These are phyloP conservation scores for Boloria selene DNA, from an alignment of 2,888 invertebrate genomes.

Conservation along the genomic window DNA sequence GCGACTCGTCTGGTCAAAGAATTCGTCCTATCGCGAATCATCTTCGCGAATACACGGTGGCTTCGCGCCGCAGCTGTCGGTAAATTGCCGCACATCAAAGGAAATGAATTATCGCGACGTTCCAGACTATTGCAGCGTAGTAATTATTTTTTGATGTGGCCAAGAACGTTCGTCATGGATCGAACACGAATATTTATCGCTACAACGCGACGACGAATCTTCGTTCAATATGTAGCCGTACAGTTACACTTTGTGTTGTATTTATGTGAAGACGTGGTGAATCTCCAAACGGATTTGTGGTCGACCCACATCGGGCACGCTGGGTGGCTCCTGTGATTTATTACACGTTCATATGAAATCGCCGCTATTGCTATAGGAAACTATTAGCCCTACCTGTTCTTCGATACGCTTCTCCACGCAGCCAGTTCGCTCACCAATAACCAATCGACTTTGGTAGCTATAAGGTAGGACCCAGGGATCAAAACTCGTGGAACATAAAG, in stretches of 20 bases:
- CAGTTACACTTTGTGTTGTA: slow-evolving; percentile 10
- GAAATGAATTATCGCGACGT: too few relatives aligned
- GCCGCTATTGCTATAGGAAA: slow-evolving; percentile 44
- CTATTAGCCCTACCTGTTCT: slow-evolving; percentile 48
- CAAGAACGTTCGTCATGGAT: too few relatives aligned
- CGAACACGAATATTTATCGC: too few relatives aligned
- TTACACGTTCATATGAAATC: slow-evolving; percentile 45
- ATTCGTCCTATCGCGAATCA: too few relatives aligned
- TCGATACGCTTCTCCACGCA: slow-evolving; percentile 29
- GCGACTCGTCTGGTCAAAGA: too few relatives aligned
- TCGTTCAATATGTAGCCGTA: too few relatives aligned
- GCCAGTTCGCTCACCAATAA: slow-evolving; percentile 15
- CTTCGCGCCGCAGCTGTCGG: too few relatives aligned
- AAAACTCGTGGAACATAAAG: slow-evolving; percentile 14
- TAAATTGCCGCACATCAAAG: too few relatives aligned
- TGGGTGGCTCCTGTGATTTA: slow-evolving; percentile 57
- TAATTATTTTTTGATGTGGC: too few relatives aligned
- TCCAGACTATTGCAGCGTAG: too few relatives aligned
- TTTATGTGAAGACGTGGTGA: slow-evolving; percentile 33
- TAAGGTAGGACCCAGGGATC: slow-evolving; percentile 1
- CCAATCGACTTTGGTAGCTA: slow-evolving; percentile 24
- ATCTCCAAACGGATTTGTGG: slow-evolving; percentile 40
- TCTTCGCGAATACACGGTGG: too few relatives aligned
- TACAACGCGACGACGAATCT: too few relatives aligned
- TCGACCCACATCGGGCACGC: slow-evolving; percentile 47